These are phyloP conservation scores for Argynnis bischoffii DNA, from an alignment of 2,888 invertebrate species.

Conservation along the genomic window DNA sequence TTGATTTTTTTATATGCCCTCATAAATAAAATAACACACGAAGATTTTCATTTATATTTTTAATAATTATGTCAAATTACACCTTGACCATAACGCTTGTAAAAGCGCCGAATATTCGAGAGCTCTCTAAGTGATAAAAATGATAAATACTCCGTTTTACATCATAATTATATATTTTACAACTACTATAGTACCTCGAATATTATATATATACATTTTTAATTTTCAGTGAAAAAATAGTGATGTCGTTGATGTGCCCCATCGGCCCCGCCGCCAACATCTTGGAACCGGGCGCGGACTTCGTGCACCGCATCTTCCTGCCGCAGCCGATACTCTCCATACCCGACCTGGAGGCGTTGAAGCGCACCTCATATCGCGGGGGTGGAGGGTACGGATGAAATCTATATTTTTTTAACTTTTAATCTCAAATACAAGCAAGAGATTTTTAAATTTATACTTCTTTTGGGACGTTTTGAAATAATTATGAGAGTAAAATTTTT, in stretches of 20 bases:
- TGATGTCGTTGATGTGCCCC: constrained; percentile 98
- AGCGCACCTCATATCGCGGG: constrained; percentile 91
- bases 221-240: constrained; percentile 93
- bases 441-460: neutral
- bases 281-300: constrained; percentile 92
- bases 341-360: constrained; percentile 93
- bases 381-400: constrained; percentile 85
- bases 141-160: too few relatives aligned
- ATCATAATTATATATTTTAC: too few relatives aligned
- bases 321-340: constrained; percentile 97
- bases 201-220: neutral
- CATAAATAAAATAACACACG: too few relatives aligned
- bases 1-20: too few relatives aligned
- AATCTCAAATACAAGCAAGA: neutral
- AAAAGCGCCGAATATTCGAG: too few relatives aligned
- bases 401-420: neutral
- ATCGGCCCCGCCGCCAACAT: constrained; percentile 98
- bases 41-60: too few relatives aligned
- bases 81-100: too few relatives aligned
- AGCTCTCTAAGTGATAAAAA: too few relatives aligned
- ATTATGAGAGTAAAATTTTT: too few relatives aligned
- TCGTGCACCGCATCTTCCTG: constrained; percentile 94
- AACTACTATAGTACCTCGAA: neutral
- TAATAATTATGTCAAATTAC: too few relatives aligned
- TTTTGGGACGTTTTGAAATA: too few relatives aligned